Evolutionary conservation across 2,113 vertebrate genomes (phyloP), one percentile per base, ranked within the genome.

Genomic region (Notothenia coriiceps): DNA sequence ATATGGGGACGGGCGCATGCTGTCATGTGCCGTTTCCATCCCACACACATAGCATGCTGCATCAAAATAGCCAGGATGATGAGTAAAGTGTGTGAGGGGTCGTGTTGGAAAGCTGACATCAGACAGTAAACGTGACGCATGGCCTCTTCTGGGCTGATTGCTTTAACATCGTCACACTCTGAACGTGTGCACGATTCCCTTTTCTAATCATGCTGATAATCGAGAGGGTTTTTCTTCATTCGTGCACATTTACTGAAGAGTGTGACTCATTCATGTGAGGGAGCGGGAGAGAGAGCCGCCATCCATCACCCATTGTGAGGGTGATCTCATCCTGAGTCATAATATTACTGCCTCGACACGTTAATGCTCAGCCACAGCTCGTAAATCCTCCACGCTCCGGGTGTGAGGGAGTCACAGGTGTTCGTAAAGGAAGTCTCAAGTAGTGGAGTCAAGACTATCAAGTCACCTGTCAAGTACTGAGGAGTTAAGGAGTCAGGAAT

Each of bases 311-410:
- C 11, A 81, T 76, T 74, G 74, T 83, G 47, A 76, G 79, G 61
- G 49, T 88, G 88, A 88, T 74, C 79, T 92, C 84, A 91, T 77
- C 66, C 64, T 83, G 91, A 92, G 82, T 92, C 89, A 91, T 80
- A 77, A 80, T 82, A 82, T 78, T 72, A 64, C 77, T 55, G 68
- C 44, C 52, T 62, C 71, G 77, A 89, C 83, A 74, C 70, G 82
- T 73, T 82, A 29, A 40, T 79, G 77, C 84, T 84, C 74, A 89
- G 84, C 74, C 63, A 49, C 62, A 43, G 70, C 25, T 85, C 44
- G 64, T 88, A 57, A 84, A 80, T 85, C 75, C 75, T 56, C 73
- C 56, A 46, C 15, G 6, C 22, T 29, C 61, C 6, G 20, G 14
- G 11, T 33, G 12, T 44, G 10, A 43, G 59, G 35, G 35, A 17